phyloP scores from a whole-genome alignment of 1,140 invertebrate genomes.

The Aporrectodea caliginosa region DNA sequence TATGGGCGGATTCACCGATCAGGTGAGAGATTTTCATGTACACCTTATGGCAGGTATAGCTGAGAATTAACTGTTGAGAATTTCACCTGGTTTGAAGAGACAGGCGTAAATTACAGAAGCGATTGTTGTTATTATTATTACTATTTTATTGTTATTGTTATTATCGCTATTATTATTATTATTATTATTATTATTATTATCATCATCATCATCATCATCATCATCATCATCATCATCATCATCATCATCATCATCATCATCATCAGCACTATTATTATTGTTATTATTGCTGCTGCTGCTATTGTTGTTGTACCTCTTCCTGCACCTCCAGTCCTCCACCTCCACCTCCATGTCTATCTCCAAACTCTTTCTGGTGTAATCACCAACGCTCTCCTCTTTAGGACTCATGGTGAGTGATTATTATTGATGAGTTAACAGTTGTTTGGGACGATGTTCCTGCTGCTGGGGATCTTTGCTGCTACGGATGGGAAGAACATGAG shows the following conservation, averaged over 20 bases:
- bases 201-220: constrained; percentile 2
- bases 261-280: not conserved
- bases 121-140: not conserved
- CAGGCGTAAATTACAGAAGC: too few relatives aligned
- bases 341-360: too few relatives aligned
- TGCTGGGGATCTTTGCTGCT: constrained; percentile 60
- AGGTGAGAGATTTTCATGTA: not conserved
- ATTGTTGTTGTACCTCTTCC: too few relatives aligned
- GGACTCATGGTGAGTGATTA: too few relatives aligned
- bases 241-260: not conserved
- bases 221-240: not conserved
- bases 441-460: constrained; percentile 60
- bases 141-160: not conserved
- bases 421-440: too few relatives aligned
- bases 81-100: too few relatives aligned
- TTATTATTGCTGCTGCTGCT: not conserved
- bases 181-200: not conserved
- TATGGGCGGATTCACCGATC: constrained; percentile 40
- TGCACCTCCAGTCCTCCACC: too few relatives aligned
- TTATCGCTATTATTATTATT: not conserved
- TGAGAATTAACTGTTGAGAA: too few relatives aligned
- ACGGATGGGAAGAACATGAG: constrained; percentile 59
- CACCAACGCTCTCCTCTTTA: too few relatives aligned
- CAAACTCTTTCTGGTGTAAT: too few relatives aligned
- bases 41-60: too few relatives aligned